Conservation (phyloP, 2,113 vertebrate species). For the Struthidea cinerea region DNA sequence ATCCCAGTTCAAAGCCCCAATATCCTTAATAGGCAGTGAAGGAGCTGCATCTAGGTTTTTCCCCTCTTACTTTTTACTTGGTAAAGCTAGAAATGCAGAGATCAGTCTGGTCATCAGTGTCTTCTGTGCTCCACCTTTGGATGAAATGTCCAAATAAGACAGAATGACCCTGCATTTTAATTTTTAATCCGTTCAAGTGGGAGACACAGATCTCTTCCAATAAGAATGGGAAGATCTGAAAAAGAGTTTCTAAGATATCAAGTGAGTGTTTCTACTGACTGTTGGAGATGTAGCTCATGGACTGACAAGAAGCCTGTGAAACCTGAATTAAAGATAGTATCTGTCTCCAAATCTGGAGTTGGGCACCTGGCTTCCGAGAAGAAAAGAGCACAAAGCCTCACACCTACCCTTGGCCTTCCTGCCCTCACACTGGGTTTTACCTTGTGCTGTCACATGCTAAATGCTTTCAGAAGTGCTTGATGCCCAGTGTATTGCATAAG, state of each 20-base stretch:
- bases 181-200: not conserved
- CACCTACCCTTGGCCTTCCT: not conserved
- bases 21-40: not conserved
- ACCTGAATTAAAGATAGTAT: not conserved
- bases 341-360: not conserved
- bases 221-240: not conserved
- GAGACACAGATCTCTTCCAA: not conserved
- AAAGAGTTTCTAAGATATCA: not conserved
- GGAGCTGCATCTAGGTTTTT: not conserved
- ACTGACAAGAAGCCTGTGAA: not conserved
- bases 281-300: not conserved
- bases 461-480: not conserved
- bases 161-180: not conserved
- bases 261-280: not conserved
- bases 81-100: not conserved
- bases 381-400: not conserved
- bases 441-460: not conserved
- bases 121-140: not conserved
- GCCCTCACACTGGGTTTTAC: not conserved
- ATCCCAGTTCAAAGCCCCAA: not conserved
- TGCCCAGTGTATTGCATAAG: not conserved
- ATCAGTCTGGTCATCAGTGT: not conserved
- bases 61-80: not conserved
- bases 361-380: not conserved
- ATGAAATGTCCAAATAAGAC: not conserved